Evolutionary conservation across 1,140 invertebrate genomes (phyloP).

Genomic region (Anagrus nilaparvatae): DNA sequence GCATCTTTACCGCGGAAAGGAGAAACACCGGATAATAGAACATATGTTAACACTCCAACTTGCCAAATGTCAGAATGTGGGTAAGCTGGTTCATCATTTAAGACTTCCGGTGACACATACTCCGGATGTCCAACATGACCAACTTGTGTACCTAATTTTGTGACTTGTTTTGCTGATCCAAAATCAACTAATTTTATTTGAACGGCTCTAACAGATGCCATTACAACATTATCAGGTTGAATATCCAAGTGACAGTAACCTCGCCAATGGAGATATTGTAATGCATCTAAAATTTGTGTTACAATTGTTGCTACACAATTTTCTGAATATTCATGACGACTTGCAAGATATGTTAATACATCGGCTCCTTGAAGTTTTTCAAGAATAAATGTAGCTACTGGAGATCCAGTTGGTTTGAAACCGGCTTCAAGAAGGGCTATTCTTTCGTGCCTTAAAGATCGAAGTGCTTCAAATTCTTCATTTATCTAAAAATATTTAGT

Average conservation of each 20-base stretch:
- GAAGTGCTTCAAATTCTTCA: slow-evolving; percentile 72
- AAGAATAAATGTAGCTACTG: slow-evolving; percentile 63
- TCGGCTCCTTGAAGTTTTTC: slow-evolving; percentile 89
- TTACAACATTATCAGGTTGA: slow-evolving; percentile 94
- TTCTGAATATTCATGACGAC: slow-evolving; percentile 79
- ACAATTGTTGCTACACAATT: slow-evolving; percentile 79
- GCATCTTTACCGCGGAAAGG: slow-evolving; percentile 79
- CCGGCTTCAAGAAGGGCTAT: slow-evolving; percentile 66
- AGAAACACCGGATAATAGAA: slow-evolving; percentile 87
- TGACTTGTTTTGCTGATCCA: slow-evolving; percentile 70
- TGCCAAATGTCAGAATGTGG: slow-evolving; percentile 94
- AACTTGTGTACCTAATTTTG: slow-evolving; percentile 65
- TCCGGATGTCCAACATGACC: slow-evolving; percentile 56
- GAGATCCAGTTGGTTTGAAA: slow-evolving; percentile 54
- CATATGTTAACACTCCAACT: slow-evolving; percentile 83
- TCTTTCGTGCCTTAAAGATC: slow-evolving; percentile 72
- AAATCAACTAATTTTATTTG: slow-evolving; percentile 91
- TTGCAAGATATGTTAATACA: slow-evolving; percentile 77
- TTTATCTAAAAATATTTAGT: not conserved
- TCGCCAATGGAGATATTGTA: slow-evolving; percentile 89
- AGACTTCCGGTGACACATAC: slow-evolving; percentile 84
- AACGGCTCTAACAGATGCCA: slow-evolving; percentile 74
- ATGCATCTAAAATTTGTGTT: slow-evolving; percentile 71
- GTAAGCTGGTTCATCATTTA: slow-evolving; percentile 74
- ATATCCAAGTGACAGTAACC: slow-evolving; percentile 87